A percentile compares a stretch with the other conserved stretches of the same genome.
Conservation (phyloP, 2,113 vertebrate species). For the Vombatus ursinus region DNA sequence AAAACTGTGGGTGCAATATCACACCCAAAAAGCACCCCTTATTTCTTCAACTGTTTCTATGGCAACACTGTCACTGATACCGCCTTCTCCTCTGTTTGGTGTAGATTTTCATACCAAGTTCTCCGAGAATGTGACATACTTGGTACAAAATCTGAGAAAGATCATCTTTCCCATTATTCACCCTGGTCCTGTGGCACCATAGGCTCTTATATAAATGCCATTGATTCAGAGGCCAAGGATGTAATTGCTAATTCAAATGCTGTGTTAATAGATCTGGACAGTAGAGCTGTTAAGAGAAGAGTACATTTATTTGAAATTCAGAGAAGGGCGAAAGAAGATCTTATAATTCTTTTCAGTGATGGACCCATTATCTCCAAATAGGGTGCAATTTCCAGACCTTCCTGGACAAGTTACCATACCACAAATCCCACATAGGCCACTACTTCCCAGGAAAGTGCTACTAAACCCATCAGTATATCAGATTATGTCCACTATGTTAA, state of each 20-base stretch:
- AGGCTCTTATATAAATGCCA: constrained; percentile 91
- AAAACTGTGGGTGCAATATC: constrained; percentile 94
- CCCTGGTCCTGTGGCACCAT: constrained; percentile 96
- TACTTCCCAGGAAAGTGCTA: constrained; percentile 93
- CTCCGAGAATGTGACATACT: constrained; percentile 87
- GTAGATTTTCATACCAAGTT: constrained; percentile 93
- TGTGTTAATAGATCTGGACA: constrained; percentile 91
- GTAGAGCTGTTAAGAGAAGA: constrained; percentile 89
- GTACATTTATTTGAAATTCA: constrained; percentile 92
- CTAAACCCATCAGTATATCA: constrained; percentile 95
- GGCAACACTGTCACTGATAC: constrained; percentile 88
- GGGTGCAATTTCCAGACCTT: constrained; percentile 96
- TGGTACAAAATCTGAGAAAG: constrained; percentile 91
- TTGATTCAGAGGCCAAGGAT: constrained; percentile 91
- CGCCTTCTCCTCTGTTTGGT: constrained; percentile 94
- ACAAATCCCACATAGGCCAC: constrained; percentile 96
- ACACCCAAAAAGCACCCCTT: constrained; percentile 86
- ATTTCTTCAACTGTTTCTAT: constrained; percentile 84
- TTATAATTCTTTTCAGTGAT: constrained; percentile 97
- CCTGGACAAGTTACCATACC: constrained; percentile 95
- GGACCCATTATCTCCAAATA: constrained; percentile 98
- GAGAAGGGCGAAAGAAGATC: constrained; percentile 93
- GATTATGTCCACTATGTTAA: constrained; percentile 93
- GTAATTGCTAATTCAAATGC: constrained; percentile 90
- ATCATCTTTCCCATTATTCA: constrained; percentile 93